Evolutionary conservation across 2,797 vertebrate species (phyloP).

Genomic region (Sebastolobus alascanus): DNA sequence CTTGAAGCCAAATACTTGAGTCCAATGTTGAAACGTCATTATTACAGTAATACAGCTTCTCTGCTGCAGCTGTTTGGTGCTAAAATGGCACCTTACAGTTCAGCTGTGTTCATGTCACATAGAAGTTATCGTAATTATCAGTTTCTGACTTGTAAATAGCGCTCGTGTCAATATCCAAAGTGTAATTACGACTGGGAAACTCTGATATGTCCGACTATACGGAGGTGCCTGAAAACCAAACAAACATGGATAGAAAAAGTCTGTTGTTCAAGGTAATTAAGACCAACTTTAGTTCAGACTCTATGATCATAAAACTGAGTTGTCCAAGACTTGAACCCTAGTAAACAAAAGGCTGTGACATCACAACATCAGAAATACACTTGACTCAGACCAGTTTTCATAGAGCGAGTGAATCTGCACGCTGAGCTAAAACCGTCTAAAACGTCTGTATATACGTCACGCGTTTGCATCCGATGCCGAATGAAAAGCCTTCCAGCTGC

Average conservation of each 20-base stretch:
- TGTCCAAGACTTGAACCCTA: too few relatives aligned
- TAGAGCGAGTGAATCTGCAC: not conserved
- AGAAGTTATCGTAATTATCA: not conserved
- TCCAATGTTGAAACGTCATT: not conserved
- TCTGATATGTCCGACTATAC: not conserved
- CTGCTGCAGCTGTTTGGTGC: not conserved
- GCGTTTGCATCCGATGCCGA: conserved; percentile 33
- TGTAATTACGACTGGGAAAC: not conserved
- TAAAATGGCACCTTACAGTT: not conserved
- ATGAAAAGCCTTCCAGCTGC: conserved; percentile 36
- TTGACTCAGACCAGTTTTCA: not conserved
- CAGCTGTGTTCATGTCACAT: not conserved
- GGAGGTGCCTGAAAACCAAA: not conserved
- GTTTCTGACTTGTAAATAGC: not conserved
- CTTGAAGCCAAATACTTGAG: too few relatives aligned
- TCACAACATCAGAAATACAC: conserved; percentile 11
- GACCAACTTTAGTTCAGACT: too few relatives aligned
- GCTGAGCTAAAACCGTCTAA: not conserved
- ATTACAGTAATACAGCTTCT: not conserved
- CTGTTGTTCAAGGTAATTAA: not conserved
- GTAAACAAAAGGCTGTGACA: conserved; percentile 27
- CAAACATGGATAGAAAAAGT: not conserved
- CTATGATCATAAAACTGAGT: too few relatives aligned
- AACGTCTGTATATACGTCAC: not conserved
- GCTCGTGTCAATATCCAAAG: not conserved